Evolutionary conservation across 2,888 invertebrate species (phyloP), one percentile per base, ranked within the genome.

Genomic region (Leucania comma): DNA sequence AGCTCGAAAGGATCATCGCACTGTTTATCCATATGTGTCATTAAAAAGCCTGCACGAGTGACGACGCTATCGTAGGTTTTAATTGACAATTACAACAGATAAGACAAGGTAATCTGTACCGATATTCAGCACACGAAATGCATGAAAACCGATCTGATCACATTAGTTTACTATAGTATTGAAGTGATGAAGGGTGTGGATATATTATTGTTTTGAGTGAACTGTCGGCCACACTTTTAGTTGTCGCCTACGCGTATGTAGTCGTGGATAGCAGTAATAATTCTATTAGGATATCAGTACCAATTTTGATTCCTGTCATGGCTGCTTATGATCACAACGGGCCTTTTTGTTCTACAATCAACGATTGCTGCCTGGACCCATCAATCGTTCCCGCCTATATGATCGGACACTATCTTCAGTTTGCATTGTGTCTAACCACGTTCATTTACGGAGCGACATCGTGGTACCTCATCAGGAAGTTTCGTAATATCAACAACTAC

Each of bases 401-500:
- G 6, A 24, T 58, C 0, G 17, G 20, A 22, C 59, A 64, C 12
- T 64, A 76, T 5, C 1, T 50, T 1, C 29, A 38, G 10, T 46
- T 60, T 2, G 1, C 54, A 5, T 14, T 75, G 1, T 14, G 53
- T 17, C 4, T 75, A 14, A 1, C 42, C 10, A 8, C 74, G 1
- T 67, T 68, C 14, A 22, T 22, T 0, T 75, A 68, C 9, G 75
- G 56, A 51, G 46, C 64, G 5, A 38, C 20, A 8, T 75, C 77
- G 1, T 75, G 75, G 75, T 51, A n/a, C 3, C 42, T 60, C 10
- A 24, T 75, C 3, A 56, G 20, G 12, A 75, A 75, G 14, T 75
- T 69, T 46, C 68, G 75, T 0, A 62, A 38, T 24, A 75, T 69
- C 20, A 64, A 64, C 12, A 75, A 75, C 50, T 68, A 64, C 20